These are phyloP conservation scores for Heliopora coerulea DNA, from an alignment of 92 coral and sea anemone species.

Conservation along the genomic window DNA sequence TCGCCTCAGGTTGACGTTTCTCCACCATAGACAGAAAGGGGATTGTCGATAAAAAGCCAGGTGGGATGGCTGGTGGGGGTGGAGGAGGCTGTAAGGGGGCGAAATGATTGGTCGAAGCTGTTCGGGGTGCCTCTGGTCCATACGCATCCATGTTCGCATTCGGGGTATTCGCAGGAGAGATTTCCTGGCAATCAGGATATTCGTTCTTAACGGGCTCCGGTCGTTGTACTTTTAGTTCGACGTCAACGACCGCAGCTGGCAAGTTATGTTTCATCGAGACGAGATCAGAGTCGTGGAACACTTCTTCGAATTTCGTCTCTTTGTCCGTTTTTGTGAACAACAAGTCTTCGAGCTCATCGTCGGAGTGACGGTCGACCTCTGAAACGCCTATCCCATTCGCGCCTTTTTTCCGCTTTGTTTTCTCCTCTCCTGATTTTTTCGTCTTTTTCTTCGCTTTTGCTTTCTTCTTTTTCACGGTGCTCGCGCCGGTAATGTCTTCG, in stretches of 20 bases:
- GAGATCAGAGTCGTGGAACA: conserved; percentile 21
- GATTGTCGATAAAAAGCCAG: neutral
- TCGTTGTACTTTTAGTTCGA: neutral
- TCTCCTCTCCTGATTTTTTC: conserved; percentile 7
- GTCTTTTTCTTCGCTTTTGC: neutral
- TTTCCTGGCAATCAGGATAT: neutral
- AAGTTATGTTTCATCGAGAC: conserved; percentile 27
- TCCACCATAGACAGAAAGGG: neutral
- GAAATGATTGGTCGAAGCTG: neutral
- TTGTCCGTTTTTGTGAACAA: conserved; percentile 27
- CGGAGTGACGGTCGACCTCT: neutral
- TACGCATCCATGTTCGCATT: neutral
- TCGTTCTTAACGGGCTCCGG: neutral
- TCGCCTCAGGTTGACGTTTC: neutral
- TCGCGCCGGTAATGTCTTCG: neutral
- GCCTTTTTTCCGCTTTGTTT: conserved; percentile 1
- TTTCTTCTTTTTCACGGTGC: neutral
- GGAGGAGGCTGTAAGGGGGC: neutral
- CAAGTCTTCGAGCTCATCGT: conserved; percentile 29
- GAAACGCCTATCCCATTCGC: neutral
- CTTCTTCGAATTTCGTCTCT: conserved; percentile 27
- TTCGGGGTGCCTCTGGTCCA: conserved; percentile 5
- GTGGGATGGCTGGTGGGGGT: neutral
- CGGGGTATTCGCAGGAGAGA: neutral
- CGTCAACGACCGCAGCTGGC: conserved; percentile 22